Percentiles rank a stretch among this genome's conserved stretches.
Conservation (phyloP, 2,113 vertebrate genomes). For the Mormoops blainvillei region DNA sequence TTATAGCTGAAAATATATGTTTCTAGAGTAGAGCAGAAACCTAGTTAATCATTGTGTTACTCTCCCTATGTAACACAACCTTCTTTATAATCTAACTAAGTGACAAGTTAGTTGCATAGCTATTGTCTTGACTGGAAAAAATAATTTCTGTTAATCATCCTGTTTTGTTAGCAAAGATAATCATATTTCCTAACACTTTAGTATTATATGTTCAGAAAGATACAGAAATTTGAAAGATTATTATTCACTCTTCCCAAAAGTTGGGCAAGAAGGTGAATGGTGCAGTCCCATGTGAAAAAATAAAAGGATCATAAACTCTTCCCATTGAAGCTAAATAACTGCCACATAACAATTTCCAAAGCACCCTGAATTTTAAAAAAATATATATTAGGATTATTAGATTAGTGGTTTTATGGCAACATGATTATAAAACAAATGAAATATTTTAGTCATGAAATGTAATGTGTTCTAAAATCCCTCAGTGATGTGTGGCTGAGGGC, state of each 20-base stretch:
- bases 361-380: background rate
- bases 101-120: background rate
- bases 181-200: background rate
- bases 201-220: background rate
- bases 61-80: fast-evolving
- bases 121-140: background rate
- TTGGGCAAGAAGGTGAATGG: background rate
- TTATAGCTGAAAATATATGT: background rate
- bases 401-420: background rate
- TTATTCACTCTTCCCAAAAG: background rate
- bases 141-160: background rate
- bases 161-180: background rate
- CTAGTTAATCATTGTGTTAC: fast-evolving
- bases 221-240: background rate
- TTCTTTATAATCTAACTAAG: background rate
- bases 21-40: too few species aligned
- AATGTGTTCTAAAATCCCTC: background rate
- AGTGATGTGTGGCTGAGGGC: background rate
- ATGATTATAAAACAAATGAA: background rate
- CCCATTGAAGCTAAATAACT: background rate
- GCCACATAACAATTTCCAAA: background rate
- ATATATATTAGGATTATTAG: background rate
- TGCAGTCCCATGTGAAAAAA: background rate
- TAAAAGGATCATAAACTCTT: background rate
- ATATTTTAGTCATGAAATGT: background rate